phyloP scores from a whole-genome alignment of 30 jellyfish, hydroid and myxozoan genomes.

The Clytia hemisphaerica region DNA sequence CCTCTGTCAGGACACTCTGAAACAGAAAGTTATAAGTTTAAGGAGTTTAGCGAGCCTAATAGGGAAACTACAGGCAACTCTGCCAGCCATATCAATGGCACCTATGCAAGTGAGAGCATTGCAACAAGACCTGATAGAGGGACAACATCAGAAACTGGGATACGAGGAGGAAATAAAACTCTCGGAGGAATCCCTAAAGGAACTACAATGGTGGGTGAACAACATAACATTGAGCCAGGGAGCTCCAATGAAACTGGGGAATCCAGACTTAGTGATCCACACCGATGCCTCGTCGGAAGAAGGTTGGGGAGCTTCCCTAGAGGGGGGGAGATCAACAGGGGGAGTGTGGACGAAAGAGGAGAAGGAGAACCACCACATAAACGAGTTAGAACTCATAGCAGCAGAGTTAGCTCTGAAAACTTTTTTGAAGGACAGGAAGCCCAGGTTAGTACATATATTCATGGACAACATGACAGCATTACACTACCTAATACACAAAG shows the following conservation, averaged over 20 bases:
- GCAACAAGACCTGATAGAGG: constrained; percentile 3
- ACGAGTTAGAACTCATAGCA: constrained; percentile 27
- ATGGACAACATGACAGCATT: constrained; percentile 20
- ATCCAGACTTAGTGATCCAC: constrained; percentile 5
- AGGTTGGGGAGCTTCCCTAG: constrained; percentile 7
- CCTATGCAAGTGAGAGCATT: constrained; percentile 6
- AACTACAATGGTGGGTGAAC: constrained; percentile 4
- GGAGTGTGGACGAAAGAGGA: background rate
- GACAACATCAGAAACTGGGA: background rate
- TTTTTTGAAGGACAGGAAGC: constrained; percentile 6
- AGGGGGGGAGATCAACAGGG: constrained; percentile 31
- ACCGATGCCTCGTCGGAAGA: constrained; percentile 6
- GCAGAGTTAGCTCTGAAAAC: constrained; percentile 30
- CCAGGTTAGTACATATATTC: background rate
- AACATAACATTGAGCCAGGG: background rate
- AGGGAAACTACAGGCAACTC: constrained; percentile 11
- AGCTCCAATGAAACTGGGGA: background rate
- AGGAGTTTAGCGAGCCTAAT: background rate
- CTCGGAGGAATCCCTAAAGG: background rate
- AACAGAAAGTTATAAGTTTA: background rate
- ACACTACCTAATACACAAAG: background rate
- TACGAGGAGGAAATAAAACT: background rate
- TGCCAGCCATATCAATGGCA: too few species aligned
- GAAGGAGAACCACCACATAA: background rate
- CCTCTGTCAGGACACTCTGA: constrained; percentile 11